Base-by-base conservation (phyloP, 2,797 vertebrate species). In the Lagocephalus sceleratus region DNA sequence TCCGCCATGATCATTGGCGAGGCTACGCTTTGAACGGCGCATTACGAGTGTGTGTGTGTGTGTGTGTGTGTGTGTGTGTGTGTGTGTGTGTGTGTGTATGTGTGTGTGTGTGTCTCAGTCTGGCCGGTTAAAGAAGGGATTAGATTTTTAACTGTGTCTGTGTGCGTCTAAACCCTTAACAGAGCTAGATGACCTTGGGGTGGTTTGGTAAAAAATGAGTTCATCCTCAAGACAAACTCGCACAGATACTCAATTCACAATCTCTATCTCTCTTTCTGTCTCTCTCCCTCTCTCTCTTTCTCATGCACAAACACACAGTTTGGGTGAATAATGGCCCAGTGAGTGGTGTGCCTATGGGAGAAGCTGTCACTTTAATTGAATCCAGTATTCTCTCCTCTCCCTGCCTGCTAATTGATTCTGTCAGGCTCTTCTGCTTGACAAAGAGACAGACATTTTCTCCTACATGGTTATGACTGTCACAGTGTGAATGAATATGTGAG, bases 281-380 rank as follows among this genome's bases (percentile, higher is more conserved):
- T 43, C 52, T 40, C 2, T 7, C 40, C 17, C 47, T 12, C 22
- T 4, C 22, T 46, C 44, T 3, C n/a, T 1, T 20, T 38, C 48
- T 9, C 54, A 54, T 38, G 54, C 38, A 73, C 44, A 67, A 19
- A 68, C 51, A 63, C 63, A 57, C 55, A 55, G 51, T 82, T 80
- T 79, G 71, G 79, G 51, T 79, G 75, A 84, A 85, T 87, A 87
- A 86, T 85, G 75, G 74, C 83, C 73, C 79, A 78, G 79, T 75
- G 81, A 83, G 79, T 63, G 67, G 71, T 78, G 65, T 61, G 85
- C 81, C 87, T 82, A 78, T 85, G 80, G 84, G 85, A 76, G 66
- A 84, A 83, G 80, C 81, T 88, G 87, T 87, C 87, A 84, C 66
- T 87, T 85, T 89, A 87, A 89, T 89, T 89, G 83, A 87, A 87